Base-by-base conservation (phyloP, 2,797 vertebrate genomes). In the Paratrypauchen microcephalus region DNA sequence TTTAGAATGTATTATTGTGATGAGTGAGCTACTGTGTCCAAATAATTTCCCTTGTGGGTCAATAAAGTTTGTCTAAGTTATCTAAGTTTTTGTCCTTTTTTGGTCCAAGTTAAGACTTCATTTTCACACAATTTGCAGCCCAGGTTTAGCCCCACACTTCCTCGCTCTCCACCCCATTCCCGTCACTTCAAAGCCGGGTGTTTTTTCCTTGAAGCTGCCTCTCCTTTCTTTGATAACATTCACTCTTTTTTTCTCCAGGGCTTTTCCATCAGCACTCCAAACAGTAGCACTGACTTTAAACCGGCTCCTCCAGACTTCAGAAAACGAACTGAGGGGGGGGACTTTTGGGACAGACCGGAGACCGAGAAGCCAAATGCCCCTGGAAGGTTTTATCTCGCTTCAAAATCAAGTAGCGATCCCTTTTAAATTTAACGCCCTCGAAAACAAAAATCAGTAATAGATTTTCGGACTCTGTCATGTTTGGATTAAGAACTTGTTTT, bases 211-310 rank as follows among this genome's bases (percentile, higher is more conserved):
- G 57, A 59, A 59, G 57, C 32, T 18, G 61, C 61, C 21, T 63
- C 21, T 64, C 61, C 59, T 64, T 26, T 64, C 61, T 18, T 64
- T 47, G 61, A 64, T 47, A 64, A 47, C 61, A 47, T 64, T 64
- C 61, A 26, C 26, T 47, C 39, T 26, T 8, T 45, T 45, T 64
- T 26, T 41, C 59, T 41, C 36, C 59, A 39, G 58, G 58, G 58
- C 58, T 60, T 60, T 60, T 41, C 59, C 32, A 18, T 41, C 59
- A 5, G 61, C 39, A 16, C 23, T 15, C 60, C 11, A 61, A 61
- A 61, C 32, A 39, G 59, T 6, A 39, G 59, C 59, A 1, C 59
- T n/a, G n/a, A 41, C 60, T 62, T 62, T 15, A 62, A 62, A 62
- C 60, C 32, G n/a, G n/a, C 60, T 62, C 60, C 60, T 62, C 36